Evolutionary conservation across 2,113 vertebrate genomes (phyloP).

Genomic region (Macrotis lagotis): DNA sequence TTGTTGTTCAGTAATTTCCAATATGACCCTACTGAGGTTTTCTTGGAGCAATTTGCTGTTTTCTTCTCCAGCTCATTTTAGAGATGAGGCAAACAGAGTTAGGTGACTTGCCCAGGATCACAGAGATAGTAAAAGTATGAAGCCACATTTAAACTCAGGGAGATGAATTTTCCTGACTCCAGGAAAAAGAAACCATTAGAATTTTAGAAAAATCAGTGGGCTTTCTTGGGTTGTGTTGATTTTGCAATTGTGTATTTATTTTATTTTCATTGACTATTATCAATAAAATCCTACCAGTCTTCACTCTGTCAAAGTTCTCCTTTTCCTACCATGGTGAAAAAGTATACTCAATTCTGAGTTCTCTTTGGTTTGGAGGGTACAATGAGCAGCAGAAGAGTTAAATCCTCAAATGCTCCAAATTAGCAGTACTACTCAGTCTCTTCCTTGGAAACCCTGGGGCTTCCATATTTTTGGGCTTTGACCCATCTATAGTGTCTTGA

Average conservation of each 20-base stretch:
- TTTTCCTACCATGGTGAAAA: neutral
- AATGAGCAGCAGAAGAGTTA: constrained; percentile 23
- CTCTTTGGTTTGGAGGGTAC: neutral
- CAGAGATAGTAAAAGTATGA: no score
- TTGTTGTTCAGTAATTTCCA: neutral
- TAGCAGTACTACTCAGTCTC: neutral
- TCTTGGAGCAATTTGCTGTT: neutral
- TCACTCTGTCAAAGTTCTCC: neutral
- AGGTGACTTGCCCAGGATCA: neutral
- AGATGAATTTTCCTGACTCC: neutral
- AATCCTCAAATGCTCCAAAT: neutral
- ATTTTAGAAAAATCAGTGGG: neutral
- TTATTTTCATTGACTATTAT: constrained; percentile 38
- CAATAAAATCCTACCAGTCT: neutral
- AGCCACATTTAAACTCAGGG: neutral
- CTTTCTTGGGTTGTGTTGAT: constrained; percentile 9
- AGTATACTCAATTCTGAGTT: constrained; percentile 9
- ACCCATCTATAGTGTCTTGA: neutral
- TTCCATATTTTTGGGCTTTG: neutral
- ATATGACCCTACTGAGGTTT: neutral
- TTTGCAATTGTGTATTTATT: neutral
- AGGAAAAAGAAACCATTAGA: constrained; percentile 1
- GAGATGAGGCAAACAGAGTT: neutral
- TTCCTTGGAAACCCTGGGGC: neutral
- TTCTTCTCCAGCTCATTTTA: neutral